Conservation (phyloP, 2,888 invertebrate genomes). For the Tetrapedia diversipes region DNA sequence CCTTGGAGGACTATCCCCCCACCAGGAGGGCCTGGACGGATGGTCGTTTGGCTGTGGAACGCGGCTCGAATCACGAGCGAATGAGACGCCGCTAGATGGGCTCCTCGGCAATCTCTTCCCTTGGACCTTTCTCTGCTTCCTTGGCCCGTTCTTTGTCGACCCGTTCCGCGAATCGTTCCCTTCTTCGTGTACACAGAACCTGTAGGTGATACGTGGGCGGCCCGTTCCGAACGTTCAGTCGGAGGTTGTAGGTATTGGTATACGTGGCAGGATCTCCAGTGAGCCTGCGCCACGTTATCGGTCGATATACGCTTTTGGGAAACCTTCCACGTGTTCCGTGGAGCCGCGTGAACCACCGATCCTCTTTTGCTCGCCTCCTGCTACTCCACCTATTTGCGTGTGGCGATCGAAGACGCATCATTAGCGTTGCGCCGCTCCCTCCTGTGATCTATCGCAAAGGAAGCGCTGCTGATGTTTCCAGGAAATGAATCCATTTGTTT, state of each 20-base stretch:
- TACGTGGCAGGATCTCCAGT: constrained; percentile 42
- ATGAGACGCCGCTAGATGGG: constrained; percentile 63
- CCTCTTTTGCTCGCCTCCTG: constrained; percentile 7
- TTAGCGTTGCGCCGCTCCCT: constrained; percentile 6
- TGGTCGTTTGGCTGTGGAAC: constrained; percentile 52
- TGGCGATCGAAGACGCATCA: constrained; percentile 28
- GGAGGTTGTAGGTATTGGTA: constrained; percentile 23
- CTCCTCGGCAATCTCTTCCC: constrained; percentile 42
- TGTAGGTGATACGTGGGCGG: constrained; percentile 70
- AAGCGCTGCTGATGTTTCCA: neutral
- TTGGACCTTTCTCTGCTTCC: constrained; percentile 53
- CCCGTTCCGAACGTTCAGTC: constrained; percentile 48
- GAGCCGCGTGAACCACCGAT: constrained; percentile 44
- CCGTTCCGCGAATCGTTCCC: constrained; percentile 67
- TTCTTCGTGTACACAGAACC: constrained; percentile 45
- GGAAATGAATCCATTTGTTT: no score
- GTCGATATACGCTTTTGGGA: constrained; percentile 72
- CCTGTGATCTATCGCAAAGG: neutral
- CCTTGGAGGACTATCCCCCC: constrained; percentile 60
- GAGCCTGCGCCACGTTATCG: constrained; percentile 69
- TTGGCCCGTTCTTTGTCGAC: constrained; percentile 51
- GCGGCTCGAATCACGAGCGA: constrained; percentile 63
- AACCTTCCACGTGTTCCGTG: constrained; percentile 68
- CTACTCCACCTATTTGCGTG: constrained; percentile 33
- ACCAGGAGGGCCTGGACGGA: constrained; percentile 42